A percentile compares a stretch with the other conserved stretches of the same genome.
Evolutionary conservation across 1,140 invertebrate species (phyloP).

Genomic region (Temnothorax longispinosus): DNA sequence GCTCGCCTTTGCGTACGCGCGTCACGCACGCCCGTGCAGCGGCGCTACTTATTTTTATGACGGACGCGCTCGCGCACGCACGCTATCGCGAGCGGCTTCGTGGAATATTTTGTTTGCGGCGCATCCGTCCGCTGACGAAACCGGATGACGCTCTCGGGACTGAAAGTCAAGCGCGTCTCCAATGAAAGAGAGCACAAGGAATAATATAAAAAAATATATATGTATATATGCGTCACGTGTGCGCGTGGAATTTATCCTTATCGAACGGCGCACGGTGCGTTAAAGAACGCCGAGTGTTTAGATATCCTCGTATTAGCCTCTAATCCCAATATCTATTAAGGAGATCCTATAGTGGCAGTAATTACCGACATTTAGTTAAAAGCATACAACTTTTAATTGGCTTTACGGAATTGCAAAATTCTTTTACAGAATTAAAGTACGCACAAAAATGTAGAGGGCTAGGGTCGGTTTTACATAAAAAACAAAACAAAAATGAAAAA

Average conservation of each 20-base stretch:
- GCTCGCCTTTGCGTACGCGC: slow-evolving; percentile 30
- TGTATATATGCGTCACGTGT: background rate
- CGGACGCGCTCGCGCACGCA: slow-evolving; percentile 27
- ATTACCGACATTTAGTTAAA: no score
- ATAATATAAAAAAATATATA: slow-evolving; percentile 46
- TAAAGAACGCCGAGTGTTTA: background rate
- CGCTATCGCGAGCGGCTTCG: slow-evolving; percentile 67
- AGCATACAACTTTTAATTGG: no score
- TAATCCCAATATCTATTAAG: no score
- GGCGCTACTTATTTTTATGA: slow-evolving; percentile 55
- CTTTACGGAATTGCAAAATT: no score
- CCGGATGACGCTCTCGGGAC: slow-evolving; percentile 68
- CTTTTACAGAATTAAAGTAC: no score
- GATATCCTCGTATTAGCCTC: background rate
- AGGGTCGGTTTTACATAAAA: no score
- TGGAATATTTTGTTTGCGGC: slow-evolving; percentile 70
- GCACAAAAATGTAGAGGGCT: no score
- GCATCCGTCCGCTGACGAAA: slow-evolving; percentile 74
- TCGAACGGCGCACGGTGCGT: background rate
- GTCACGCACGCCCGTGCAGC: slow-evolving; percentile 12
- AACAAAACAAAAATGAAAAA: no score
- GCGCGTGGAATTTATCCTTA: background rate
- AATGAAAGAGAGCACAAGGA: slow-evolving; percentile 44
- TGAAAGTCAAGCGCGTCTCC: slow-evolving; percentile 67
- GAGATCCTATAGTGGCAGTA: no score